These are phyloP conservation scores for Heliconius eleuchia DNA, from an alignment of 1,140 invertebrate genomes.

Conservation along the genomic window DNA sequence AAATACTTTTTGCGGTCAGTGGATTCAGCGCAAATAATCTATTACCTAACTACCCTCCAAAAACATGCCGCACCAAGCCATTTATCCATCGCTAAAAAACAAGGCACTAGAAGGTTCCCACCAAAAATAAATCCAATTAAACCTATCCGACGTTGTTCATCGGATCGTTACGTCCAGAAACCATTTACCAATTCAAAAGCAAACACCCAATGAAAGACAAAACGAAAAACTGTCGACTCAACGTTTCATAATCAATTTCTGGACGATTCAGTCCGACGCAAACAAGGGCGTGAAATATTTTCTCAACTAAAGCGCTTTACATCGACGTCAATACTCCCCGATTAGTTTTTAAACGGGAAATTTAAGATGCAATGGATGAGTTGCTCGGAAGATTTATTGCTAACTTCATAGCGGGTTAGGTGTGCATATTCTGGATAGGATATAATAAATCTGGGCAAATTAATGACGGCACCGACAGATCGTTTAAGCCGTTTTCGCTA, in stretches of 20 bases:
- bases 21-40: constrained; percentile 34
- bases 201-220: constrained; percentile 52
- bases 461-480: constrained; percentile 73
- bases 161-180: constrained; percentile 55
- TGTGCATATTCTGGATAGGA: constrained; percentile 65
- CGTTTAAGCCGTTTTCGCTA: constrained; percentile 70
- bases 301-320: constrained; percentile 30
- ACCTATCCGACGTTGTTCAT: constrained; percentile 55
- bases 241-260: constrained; percentile 68
- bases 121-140: constrained; percentile 63
- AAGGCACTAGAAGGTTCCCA: constrained; percentile 30
- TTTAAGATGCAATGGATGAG: constrained; percentile 54
- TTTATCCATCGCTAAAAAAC: constrained; percentile 39
- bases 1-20: constrained; percentile 32
- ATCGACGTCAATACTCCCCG: constrained; percentile 29
- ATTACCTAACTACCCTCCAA: constrained; percentile 34
- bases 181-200: constrained; percentile 56
- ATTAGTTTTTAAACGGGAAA: constrained; percentile 42
- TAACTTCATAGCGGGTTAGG: constrained; percentile 48
- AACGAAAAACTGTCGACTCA: constrained; percentile 66
- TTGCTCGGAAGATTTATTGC: constrained; percentile 50
- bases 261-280: constrained; percentile 47
- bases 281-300: constrained; percentile 41
- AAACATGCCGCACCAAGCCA: constrained; percentile 35
- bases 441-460: constrained; percentile 76